Base-by-base conservation (phyloP, 1,140 invertebrate genomes). In the Anthonomus grandis region DNA sequence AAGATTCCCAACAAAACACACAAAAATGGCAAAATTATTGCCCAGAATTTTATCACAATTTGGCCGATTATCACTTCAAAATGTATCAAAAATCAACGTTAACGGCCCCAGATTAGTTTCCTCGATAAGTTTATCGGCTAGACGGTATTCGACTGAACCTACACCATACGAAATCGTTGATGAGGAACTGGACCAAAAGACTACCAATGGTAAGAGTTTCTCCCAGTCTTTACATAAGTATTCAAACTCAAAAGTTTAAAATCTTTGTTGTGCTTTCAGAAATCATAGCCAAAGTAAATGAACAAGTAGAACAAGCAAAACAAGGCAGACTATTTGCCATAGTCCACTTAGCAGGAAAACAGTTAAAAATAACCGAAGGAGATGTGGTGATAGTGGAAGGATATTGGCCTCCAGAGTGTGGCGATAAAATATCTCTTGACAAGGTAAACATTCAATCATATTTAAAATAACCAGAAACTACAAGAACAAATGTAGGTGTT, bases 301-400 rank as follows among this genome's bases (percentile, higher is more conserved):
- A 73, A 19, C 79, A 85, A 69, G 70, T 88, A 19, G 60, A 66
- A 12, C 75, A 74, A 8, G 60, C 75, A 1, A 72, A 75, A 54
- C 75, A 81, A 34, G 89, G 91, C 4, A 76, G 93, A 39, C 76
- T 93, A 38, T 97, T 96, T 79, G 93, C 93, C 6, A 80, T 96
- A 4, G 79, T 96, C 3, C 84, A 93, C 64, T 54, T 95, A 8
- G 77, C 81, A 59, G 91, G 91, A 2, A 90, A 87, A 73, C 93
- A 96, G 69, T 89, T 86, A 68, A 91, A 93, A 77, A 77, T 97
- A 0, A 96, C 92, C 2, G 78, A 85, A 34, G 91, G 88, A 39
- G 94, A 97, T 75, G 74, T 96, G 1, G 79, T 97, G 34, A 76
- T 94, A 1, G 75, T 96, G 4, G 83, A 91, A 70, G 87, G 87